Evolutionary conservation across 2,888 invertebrate species (phyloP).

Genomic region (Mesoligia furuncula): DNA sequence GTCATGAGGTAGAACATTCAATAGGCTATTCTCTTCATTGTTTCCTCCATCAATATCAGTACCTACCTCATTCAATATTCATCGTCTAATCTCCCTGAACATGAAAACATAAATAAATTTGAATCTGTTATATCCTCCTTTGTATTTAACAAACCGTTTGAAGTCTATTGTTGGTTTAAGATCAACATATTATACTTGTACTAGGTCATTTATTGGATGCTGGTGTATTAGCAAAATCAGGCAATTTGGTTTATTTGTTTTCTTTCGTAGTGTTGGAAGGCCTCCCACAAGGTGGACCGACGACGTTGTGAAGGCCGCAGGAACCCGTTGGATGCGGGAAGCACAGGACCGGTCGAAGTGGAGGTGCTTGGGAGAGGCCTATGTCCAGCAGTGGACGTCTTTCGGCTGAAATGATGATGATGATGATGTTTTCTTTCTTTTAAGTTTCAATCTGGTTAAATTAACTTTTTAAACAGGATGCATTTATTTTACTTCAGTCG

Average conservation of each 20-base stretch:
- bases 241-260: slow-evolving; percentile 15
- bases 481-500: too few relatives aligned
- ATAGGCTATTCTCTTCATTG: slow-evolving; percentile 46
- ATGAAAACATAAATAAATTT: slow-evolving; percentile 72
- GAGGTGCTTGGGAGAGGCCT: too few relatives aligned
- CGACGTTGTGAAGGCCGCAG: too few relatives aligned
- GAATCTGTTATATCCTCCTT: slow-evolving; percentile 59
- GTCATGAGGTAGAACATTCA: slow-evolving; percentile 30
- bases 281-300: too few relatives aligned
- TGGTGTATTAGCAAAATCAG: slow-evolving; percentile 31
- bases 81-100: slow-evolving; percentile 68
- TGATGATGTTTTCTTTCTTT: not conserved
- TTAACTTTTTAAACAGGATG: not conserved
- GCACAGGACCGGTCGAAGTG: too few relatives aligned
- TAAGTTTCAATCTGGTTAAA: not conserved
- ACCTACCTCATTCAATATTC: slow-evolving; percentile 67
- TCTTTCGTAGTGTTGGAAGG: too few relatives aligned
- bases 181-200: slow-evolving; percentile 51
- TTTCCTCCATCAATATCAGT: slow-evolving; percentile 59
- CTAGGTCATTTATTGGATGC: slow-evolving; percentile 28
- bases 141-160: slow-evolving; percentile 57
- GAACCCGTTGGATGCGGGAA: too few relatives aligned
- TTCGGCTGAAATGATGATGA: too few relatives aligned
- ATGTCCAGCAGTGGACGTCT: too few relatives aligned
- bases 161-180: slow-evolving; percentile 41